Percentiles rank a stretch among this genome's conserved stretches.
These are phyloP conservation scores for Acronicta psi DNA, from an alignment of 2,888 invertebrate species.

Conservation along the genomic window DNA sequence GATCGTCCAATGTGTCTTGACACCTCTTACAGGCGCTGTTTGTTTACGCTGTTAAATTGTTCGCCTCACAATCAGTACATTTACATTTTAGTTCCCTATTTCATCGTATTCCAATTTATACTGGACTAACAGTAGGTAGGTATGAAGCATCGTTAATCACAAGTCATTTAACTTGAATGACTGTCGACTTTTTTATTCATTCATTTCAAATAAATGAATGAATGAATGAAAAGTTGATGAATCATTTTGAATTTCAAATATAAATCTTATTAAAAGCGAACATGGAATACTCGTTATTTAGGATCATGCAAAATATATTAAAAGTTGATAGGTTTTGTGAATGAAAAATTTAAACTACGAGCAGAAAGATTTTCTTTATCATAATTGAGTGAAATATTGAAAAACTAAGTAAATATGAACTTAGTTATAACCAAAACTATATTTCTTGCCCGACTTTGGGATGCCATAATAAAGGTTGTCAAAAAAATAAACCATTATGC, in stretches of 20 bases:
- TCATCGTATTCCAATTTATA: neutral
- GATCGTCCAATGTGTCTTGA: neutral
- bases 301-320: neutral
- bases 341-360: too few relatives aligned
- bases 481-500: too few relatives aligned
- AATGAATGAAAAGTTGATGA: slow-evolving; percentile 52
- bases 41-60: neutral
- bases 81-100: neutral
- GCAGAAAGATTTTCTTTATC: too few relatives aligned
- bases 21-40: neutral
- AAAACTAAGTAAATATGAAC: too few relatives aligned
- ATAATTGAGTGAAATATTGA: too few relatives aligned
- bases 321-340: too few relatives aligned
- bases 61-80: neutral
- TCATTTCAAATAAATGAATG: slow-evolving; percentile 40
- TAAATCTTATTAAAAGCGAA: slow-evolving; percentile 41
- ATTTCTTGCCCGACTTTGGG: too few relatives aligned
- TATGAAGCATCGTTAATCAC: slow-evolving; percentile 55
- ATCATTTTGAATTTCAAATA: slow-evolving; percentile 51
- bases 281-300: slow-evolving; percentile 9
- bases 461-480: too few relatives aligned
- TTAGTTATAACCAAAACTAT: too few relatives aligned
- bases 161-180: slow-evolving; percentile 56
- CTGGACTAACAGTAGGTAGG: slow-evolving; percentile 1
- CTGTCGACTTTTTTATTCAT: slow-evolving; percentile 53